These are phyloP conservation scores for Mythimna lalbum DNA, from an alignment of 2,888 invertebrate genomes.

Conservation along the genomic window DNA sequence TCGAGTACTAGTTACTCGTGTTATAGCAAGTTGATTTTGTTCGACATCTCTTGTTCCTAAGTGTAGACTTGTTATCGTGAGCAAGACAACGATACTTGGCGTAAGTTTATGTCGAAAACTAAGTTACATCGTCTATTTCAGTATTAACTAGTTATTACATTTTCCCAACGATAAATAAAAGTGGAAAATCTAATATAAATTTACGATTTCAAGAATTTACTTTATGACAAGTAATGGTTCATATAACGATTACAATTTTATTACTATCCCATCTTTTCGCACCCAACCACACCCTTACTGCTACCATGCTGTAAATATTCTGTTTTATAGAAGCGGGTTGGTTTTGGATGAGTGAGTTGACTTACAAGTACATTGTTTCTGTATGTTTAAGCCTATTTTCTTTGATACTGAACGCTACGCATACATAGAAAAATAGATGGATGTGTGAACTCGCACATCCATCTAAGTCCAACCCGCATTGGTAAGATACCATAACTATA, in stretches of 20 bases:
- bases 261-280: too few species aligned
- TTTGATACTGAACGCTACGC: too few species aligned
- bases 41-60: conserved; percentile 4
- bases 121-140: neutral
- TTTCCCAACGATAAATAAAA: neutral
- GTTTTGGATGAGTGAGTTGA: too few species aligned
- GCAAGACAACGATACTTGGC: neutral
- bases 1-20: neutral
- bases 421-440: too few species aligned
- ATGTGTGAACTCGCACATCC: too few species aligned
- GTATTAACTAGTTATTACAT: neutral
- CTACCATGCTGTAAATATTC: neutral
- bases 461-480: too few species aligned
- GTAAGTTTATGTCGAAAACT: conserved; percentile 2
- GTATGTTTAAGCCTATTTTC: too few species aligned
- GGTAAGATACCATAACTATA: neutral
- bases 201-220: neutral
- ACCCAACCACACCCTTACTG: too few species aligned
- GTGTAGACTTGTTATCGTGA: conserved; percentile 22
- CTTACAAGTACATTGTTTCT: too few species aligned
- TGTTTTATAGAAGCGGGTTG: neutral
- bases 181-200: too few species aligned
- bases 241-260: neutral
- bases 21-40: conserved; percentile 5
- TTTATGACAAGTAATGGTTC: neutral